Conservation (phyloP, 30 jellyfish, hydroid and myxozoan genomes). For the Pelagia noctiluca region DNA sequence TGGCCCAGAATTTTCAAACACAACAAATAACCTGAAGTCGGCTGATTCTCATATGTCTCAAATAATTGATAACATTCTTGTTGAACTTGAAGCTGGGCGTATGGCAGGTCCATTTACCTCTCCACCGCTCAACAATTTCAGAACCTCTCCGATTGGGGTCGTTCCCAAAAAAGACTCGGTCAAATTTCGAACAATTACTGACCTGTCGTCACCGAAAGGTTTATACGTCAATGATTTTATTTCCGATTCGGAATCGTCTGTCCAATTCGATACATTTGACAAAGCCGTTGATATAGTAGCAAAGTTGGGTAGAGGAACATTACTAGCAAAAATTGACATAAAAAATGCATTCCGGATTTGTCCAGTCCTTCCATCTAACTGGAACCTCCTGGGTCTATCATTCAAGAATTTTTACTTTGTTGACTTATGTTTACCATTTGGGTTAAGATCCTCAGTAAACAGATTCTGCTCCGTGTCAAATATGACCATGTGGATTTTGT, state of each 20-base stretch:
- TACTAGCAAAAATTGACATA: constrained; percentile 56
- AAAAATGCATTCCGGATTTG: constrained; percentile 62
- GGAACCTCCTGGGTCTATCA: constrained; percentile 49
- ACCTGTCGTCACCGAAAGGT: constrained; percentile 61
- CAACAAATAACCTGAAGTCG: constrained; percentile 2
- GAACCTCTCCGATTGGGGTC: constrained; percentile 35
- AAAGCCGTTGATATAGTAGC: constrained; percentile 34
- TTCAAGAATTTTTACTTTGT: constrained; percentile 15
- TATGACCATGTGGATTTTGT: constrained; percentile 14
- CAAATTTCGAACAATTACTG: constrained; percentile 13
- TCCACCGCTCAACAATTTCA: constrained; percentile 20
- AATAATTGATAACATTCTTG: not conserved
- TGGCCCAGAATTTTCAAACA: constrained; percentile 4
- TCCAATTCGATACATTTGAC: constrained; percentile 39
- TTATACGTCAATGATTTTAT: constrained; percentile 35
- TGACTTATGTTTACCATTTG: constrained; percentile 36
- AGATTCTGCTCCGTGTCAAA: constrained; percentile 6
- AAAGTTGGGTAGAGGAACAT: constrained; percentile 23
- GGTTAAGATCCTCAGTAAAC: constrained; percentile 20
- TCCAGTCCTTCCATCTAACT: constrained; percentile 50
- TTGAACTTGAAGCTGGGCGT: constrained; percentile 1
- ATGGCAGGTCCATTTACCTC: constrained; percentile 40
- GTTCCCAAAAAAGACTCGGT: constrained; percentile 24
- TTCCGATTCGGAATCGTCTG: constrained; percentile 17
- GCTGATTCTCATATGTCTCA: not conserved